Conservation (phyloP, 1,140 invertebrate genomes). For the Zelostemma sp. region DNA sequence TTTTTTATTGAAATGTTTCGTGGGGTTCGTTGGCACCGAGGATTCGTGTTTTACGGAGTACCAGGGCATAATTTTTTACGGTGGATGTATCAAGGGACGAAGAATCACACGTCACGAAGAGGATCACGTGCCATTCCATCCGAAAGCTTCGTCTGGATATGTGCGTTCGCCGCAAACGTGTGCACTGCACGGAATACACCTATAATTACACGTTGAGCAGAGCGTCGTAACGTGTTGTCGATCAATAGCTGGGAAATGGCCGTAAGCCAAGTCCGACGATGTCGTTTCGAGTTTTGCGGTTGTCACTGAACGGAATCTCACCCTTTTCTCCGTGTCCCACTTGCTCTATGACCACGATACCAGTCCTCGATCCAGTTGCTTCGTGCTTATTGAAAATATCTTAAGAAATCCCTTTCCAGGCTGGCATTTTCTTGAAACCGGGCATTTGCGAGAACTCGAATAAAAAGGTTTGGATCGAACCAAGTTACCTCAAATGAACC, state of each 20-base stretch:
- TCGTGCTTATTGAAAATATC: constrained; percentile 9
- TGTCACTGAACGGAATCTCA: constrained; percentile 62
- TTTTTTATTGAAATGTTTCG: too few species aligned
- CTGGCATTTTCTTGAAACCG: too few species aligned
- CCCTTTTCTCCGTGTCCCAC: constrained; percentile 60
- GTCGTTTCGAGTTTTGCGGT: constrained; percentile 69
- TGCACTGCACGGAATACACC: constrained; percentile 48
- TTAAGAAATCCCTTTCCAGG: too few species aligned
- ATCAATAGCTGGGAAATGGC: constrained; percentile 69
- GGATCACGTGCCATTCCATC: constrained; percentile 31
- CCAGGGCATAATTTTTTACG: constrained; percentile 10
- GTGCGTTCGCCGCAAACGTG: constrained; percentile 23
- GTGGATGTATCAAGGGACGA: neutral
- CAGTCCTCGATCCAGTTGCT: constrained; percentile 24
- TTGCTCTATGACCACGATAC: constrained; percentile 46
- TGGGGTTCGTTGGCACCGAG: too few species aligned
- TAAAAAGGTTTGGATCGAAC: too few species aligned
- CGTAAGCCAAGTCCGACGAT: constrained; percentile 68
- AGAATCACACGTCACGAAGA: constrained; percentile 9
- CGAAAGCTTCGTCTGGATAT: constrained; percentile 14
- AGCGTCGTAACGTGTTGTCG: constrained; percentile 66
- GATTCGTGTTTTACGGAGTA: neutral
- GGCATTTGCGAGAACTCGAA: too few species aligned
- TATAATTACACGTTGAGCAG: constrained; percentile 66
- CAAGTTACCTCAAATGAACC: too few species aligned